These are phyloP conservation scores for Chiroxiphia lanceolata DNA, from an alignment of 2,797 vertebrate genomes.

Conservation along the genomic window DNA sequence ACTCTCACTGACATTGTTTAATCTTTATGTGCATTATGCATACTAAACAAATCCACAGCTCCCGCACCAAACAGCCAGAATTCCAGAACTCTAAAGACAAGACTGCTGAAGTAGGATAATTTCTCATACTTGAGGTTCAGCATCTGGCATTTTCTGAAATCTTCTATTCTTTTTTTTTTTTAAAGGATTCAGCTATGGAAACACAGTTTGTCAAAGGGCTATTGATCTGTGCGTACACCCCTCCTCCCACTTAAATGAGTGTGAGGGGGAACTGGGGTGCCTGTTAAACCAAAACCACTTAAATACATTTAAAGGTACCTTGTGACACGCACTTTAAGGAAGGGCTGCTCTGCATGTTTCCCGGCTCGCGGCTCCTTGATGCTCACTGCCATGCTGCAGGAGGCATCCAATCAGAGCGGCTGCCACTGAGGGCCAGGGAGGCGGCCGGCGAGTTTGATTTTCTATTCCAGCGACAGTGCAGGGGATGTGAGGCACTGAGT, in stretches of 20 bases:
- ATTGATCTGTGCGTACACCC: constrained; percentile 64
- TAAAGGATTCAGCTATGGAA: constrained; percentile 47
- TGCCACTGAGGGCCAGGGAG: constrained; percentile 71
- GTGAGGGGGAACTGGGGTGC: constrained; percentile 62
- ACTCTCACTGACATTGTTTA: constrained; percentile 17
- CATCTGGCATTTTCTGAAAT: constrained; percentile 25
- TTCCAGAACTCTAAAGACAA: neutral
- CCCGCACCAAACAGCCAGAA: neutral
- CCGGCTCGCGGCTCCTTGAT: constrained; percentile 73
- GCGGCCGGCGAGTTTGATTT: constrained; percentile 65
- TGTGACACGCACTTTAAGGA: constrained; percentile 67
- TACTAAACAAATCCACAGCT: constrained; percentile 15
- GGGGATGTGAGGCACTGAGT: constrained; percentile 66
- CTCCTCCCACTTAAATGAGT: constrained; percentile 65
- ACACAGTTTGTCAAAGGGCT: constrained; percentile 55
- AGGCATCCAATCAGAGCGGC: constrained; percentile 77
- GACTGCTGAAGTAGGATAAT: neutral
- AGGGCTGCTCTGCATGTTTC: constrained; percentile 70
- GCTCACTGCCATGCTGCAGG: constrained; percentile 73
- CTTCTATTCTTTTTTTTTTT: constrained; percentile 39
- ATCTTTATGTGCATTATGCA: constrained; percentile 25
- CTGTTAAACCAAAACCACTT: constrained; percentile 71
- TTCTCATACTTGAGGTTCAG: constrained; percentile 26
- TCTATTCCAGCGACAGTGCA: constrained; percentile 63
- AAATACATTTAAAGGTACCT: constrained; percentile 70